Percentiles rank a stretch among this genome's conserved stretches.
Conservation (phyloP, 2,888 invertebrate genomes). For the Hofmannophila pseudospretella region DNA sequence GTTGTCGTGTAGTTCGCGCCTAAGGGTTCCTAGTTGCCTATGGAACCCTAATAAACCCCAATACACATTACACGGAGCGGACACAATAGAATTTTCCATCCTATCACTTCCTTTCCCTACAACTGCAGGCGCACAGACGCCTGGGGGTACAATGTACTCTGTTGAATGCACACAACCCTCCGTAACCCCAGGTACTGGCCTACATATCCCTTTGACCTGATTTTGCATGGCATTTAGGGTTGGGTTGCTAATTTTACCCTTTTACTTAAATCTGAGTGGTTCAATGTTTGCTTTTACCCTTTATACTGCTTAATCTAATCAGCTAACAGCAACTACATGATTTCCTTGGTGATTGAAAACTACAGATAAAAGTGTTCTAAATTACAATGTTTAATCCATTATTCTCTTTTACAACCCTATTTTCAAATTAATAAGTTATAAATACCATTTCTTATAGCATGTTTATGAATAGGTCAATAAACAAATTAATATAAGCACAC, state of each 20-base stretch:
- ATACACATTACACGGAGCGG: no score
- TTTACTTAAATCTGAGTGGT: neutral
- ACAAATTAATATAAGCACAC: conserved; percentile 2
- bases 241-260: neutral
- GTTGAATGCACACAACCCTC: conserved; percentile 54
- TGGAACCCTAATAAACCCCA: no score
- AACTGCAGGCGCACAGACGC: conserved; percentile 27
- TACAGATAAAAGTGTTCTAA: no score
- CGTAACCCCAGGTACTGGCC: conserved; percentile 33
- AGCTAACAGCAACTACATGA: no score
- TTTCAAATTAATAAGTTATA: no score
- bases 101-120: conserved; percentile 41
- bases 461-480: neutral
- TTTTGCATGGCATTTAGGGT: conserved; percentile 23
- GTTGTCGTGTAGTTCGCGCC: no score
- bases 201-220: conserved; percentile 46
- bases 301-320: no score
- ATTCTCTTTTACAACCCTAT: no score
- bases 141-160: conserved; percentile 30
- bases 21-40: no score
- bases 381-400: no score
- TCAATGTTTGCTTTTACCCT: no score
- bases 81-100: conserved; percentile 51
- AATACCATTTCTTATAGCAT: neutral
- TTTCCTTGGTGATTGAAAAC: no score